These are phyloP conservation scores for Cynocephalus volans DNA, from an alignment of 2,113 vertebrate genomes.

Conservation along the genomic window DNA sequence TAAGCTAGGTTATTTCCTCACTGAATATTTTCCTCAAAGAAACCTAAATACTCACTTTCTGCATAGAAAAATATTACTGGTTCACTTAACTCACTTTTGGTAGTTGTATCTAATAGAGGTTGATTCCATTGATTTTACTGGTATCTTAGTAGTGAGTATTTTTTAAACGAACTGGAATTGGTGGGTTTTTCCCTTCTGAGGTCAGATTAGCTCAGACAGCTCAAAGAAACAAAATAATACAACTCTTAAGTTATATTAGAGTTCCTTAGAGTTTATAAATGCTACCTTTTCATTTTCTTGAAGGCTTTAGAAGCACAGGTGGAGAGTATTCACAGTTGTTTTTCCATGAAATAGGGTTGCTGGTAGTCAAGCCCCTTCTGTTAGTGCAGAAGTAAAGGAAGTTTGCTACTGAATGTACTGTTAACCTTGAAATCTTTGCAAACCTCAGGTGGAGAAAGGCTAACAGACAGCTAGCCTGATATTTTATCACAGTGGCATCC, in stretches of 20 bases:
- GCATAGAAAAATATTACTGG: neutral
- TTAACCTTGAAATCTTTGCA: neutral
- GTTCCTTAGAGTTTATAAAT: neutral
- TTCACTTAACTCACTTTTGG: constrained; percentile 1
- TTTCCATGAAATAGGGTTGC: neutral
- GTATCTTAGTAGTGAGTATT: neutral
- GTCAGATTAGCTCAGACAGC: neutral
- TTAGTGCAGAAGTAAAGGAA: neutral
- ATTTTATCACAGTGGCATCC: neutral
- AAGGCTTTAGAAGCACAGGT: neutral
- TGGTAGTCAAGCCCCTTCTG: neutral
- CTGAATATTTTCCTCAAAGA: neutral
- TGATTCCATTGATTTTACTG: neutral
- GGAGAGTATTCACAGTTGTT: neutral
- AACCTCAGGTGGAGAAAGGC: neutral
- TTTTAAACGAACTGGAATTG: neutral
- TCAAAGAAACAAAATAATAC: constrained; percentile 33
- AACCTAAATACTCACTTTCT: neutral
- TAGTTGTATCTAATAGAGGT: constrained; percentile 25
- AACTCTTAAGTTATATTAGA: constrained; percentile 19
- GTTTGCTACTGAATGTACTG: neutral
- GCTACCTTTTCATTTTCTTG: constrained; percentile 19
- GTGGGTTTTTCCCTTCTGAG: neutral
- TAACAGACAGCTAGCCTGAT: neutral
- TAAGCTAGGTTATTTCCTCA: constrained; percentile 52